Conservation (phyloP, 2,113 vertebrate genomes). For the Anguilla japonica region DNA sequence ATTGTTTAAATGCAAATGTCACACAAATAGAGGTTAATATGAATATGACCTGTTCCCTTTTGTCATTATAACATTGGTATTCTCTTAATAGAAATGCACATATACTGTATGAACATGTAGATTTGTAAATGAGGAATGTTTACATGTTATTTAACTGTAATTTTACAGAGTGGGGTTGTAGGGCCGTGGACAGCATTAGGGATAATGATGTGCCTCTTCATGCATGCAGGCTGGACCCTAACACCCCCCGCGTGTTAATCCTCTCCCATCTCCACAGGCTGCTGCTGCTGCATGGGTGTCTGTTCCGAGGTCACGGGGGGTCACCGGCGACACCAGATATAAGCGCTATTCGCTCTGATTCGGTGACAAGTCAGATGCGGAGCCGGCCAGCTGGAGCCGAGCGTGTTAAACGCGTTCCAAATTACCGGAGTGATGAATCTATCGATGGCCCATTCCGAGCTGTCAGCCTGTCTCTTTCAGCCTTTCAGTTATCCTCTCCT, state of each 20-base stretch:
- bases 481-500: slow-evolving; percentile 79
- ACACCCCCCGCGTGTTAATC: slow-evolving; percentile 61
- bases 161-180: slow-evolving; percentile 35
- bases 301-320: slow-evolving; percentile 75
- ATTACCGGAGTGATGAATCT: slow-evolving; percentile 94
- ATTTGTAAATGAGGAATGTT: not conserved
- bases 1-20: not conserved
- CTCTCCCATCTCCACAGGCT: slow-evolving; percentile 58
- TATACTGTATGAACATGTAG: not conserved
- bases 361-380: slow-evolving; percentile 90
- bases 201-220: slow-evolving; percentile 46
- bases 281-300: slow-evolving; percentile 50
- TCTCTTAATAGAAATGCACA: not conserved
- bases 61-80: no score
- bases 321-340: slow-evolving; percentile 84
- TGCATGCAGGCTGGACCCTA: slow-evolving; percentile 33
- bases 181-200: not conserved
- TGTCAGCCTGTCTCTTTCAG: slow-evolving; percentile 91
- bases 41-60: no score
- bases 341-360: slow-evolving; percentile 93
- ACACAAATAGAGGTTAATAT: not conserved
- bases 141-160: not conserved
- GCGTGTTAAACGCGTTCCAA: slow-evolving; percentile 94
- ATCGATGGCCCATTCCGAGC: slow-evolving; percentile 91
- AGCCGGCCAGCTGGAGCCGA: slow-evolving; percentile 82